phyloP scores from a whole-genome alignment of 2,797 vertebrate species.

The Phalanger gymnotis region DNA sequence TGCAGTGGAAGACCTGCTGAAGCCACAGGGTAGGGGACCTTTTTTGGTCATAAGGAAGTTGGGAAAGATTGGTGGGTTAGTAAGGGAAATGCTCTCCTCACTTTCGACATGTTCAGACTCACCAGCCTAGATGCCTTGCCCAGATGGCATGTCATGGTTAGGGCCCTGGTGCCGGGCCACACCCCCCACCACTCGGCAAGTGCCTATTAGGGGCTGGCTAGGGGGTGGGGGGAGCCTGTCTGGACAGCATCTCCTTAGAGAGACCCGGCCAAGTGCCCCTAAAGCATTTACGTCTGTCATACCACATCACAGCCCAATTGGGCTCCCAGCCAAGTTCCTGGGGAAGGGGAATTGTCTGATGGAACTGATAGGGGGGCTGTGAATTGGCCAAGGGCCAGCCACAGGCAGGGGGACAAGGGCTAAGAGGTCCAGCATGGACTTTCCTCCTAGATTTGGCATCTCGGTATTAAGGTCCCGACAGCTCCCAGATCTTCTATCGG shows the following conservation, averaged over 20 bases:
- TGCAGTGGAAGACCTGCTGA: background rate
- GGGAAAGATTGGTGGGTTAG: constrained; percentile 11
- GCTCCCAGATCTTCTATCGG: background rate
- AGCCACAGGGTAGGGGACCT: background rate
- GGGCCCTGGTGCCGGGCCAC: background rate
- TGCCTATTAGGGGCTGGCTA: background rate
- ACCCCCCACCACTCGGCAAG: background rate
- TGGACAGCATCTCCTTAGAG: background rate
- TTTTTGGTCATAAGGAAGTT: constrained; percentile 24
- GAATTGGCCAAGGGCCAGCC: background rate
- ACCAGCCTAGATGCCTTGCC: background rate
- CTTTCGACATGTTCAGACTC: background rate
- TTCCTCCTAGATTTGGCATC: background rate
- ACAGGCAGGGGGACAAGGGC: background rate
- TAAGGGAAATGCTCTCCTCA: background rate
- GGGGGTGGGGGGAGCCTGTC: background rate
- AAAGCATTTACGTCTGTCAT: background rate
- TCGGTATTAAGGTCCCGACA: no score
- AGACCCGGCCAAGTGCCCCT: background rate
- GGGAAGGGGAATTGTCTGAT: background rate
- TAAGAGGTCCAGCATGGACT: background rate
- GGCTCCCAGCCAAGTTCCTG: background rate
- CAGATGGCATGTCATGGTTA: background rate
- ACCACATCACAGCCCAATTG: background rate
- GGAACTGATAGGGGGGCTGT: background rate